Evolutionary conservation across 2,113 vertebrate genomes (phyloP), one percentile per base, ranked within the genome.

Genomic region (Orycteropus afer): DNA sequence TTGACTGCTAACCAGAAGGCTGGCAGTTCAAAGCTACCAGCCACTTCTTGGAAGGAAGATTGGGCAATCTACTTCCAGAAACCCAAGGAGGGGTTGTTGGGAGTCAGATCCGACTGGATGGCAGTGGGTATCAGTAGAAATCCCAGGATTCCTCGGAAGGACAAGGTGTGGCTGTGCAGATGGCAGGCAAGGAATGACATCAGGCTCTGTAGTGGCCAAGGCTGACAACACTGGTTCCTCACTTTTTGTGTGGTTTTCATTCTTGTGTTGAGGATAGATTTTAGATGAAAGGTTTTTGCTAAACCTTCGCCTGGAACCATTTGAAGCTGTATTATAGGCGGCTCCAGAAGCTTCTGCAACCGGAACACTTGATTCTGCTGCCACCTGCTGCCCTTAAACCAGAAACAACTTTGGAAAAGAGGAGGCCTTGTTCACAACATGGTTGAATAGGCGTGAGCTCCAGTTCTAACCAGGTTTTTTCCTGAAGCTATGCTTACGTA

Each of bases 351-450:
- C 45, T 73, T 79, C 73, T 17, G 77, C 57, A 47, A 37, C 65
- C 17, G 22, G 74, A 93, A 94, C 55, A 12, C 57, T 94, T 40
- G 96, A 53, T 55, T 95, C 40, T 97, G 78, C 96, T 93, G 96
- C 96, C 97, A 95, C 88, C 97, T 97, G 94, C 88, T 86, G 97
- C 85, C 49, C 34, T 40, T 25, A 23, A 22, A 10, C 47, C 34
- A 65, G 86, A 95, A 61, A 71, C 27, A 74, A 12, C 18, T 25
- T 73, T 27, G 53, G 27, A 12, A 82, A 82, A 37, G 22, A 53
- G 2, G 32, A 78, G 37, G 7, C 37, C 59, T 85, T 22, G 3
- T 32, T 76, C 22, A 80, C 32, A 81, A 61, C 2, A 0, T 0
- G 32, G 42, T 29, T 18, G 55, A 49, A 20, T 6, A 61, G 42